These are phyloP conservation scores for Drosophila paucipuncta DNA, from an alignment of 2,888 invertebrate species.

Conservation along the genomic window DNA sequence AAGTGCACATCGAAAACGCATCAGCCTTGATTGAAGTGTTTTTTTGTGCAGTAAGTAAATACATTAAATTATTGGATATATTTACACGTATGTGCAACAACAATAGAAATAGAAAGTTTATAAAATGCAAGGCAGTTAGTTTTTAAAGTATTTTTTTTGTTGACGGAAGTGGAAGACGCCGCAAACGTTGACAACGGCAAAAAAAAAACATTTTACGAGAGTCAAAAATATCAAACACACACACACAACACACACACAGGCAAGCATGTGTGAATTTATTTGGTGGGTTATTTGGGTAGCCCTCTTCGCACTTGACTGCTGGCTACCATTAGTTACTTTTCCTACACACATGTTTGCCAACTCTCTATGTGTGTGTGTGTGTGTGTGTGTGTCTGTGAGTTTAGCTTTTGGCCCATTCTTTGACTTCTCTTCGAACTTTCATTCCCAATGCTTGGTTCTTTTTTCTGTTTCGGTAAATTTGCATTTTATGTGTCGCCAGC, in stretches of 20 bases:
- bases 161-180: constrained; percentile 69
- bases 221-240: not conserved
- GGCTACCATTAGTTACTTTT: constrained; percentile 42
- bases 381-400: constrained; percentile 15
- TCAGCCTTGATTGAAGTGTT: constrained; percentile 5
- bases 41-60: constrained; percentile 35
- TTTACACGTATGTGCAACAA: constrained; percentile 50
- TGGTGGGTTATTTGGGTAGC: constrained; percentile 41
- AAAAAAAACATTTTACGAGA: constrained; percentile 28
- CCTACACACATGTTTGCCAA: constrained; percentile 45
- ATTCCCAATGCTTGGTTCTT: constrained; percentile 64
- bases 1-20: constrained; percentile 63
- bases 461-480: constrained; percentile 59
- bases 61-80: not conserved
- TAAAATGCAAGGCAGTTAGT: constrained; percentile 52
- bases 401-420: constrained; percentile 66
- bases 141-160: constrained; percentile 60
- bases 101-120: constrained; percentile 72
- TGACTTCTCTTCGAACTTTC: constrained; percentile 68
- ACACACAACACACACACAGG: constrained; percentile 1
- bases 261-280: constrained; percentile 16
- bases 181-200: constrained; percentile 42
- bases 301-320: constrained; percentile 50
- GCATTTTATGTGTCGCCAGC: constrained; percentile 65
- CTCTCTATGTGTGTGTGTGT: constrained; percentile 12